These are phyloP conservation scores for Coreius guichenoti DNA, from an alignment of 2,797 vertebrate genomes.

Conservation along the genomic window DNA sequence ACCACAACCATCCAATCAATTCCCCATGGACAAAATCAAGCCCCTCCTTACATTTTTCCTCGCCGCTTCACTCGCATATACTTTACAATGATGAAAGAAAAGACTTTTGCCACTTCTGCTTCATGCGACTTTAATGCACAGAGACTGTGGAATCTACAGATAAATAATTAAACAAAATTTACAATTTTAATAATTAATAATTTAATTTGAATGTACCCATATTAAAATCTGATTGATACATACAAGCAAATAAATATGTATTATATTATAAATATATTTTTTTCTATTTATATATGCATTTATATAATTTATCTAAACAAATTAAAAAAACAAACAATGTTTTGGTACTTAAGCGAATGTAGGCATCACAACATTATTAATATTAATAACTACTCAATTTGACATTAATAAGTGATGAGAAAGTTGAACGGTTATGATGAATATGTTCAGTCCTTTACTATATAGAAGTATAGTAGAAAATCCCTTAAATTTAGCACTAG, in stretches of 20 bases:
- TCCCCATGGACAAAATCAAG: no score
- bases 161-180: neutral
- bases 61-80: neutral
- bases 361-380: neutral
- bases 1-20: neutral
- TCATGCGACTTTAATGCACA: neutral
- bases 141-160: neutral
- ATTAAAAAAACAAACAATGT: neutral
- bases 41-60: no score
- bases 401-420: neutral
- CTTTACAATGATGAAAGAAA: no score
- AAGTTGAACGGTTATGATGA: neutral
- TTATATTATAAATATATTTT: no score
- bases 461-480: neutral
- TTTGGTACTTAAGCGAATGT: neutral
- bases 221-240: neutral
- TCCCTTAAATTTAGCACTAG: neutral
- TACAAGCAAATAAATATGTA: neutral
- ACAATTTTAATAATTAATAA: no score
- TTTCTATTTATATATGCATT: neutral
- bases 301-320: neutral
- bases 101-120: no score
- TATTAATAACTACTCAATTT: neutral
- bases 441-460: neutral
- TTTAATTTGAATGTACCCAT: neutral